Conservation (phyloP, 2,797 vertebrate genomes). For the Notoglanidium macrostoma region DNA sequence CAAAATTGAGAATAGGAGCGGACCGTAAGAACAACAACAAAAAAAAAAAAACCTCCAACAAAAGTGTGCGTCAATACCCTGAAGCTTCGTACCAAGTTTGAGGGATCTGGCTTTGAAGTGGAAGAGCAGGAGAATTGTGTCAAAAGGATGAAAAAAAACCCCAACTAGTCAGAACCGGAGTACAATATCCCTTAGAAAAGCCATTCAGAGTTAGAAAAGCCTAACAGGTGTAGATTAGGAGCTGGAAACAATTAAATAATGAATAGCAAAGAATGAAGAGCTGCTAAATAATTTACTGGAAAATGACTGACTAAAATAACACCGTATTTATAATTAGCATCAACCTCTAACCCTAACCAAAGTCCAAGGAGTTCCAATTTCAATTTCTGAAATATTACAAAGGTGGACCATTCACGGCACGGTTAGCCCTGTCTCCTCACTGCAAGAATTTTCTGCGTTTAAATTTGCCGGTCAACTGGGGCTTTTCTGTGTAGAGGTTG, state of each 20-base stretch:
- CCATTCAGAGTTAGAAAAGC: not conserved
- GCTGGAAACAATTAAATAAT: not conserved
- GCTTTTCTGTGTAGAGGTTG: too few species aligned
- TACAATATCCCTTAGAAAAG: not conserved
- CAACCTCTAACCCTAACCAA: not conserved
- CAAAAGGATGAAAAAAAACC: not conserved
- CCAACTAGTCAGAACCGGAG: not conserved
- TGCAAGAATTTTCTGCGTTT: too few species aligned
- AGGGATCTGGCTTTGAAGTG: slow-evolving; percentile 4
- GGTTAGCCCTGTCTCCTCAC: too few species aligned
- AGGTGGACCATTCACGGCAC: not conserved
- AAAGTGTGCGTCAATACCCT: slow-evolving; percentile 14
- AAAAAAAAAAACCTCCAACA: not conserved
- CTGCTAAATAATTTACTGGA: too few species aligned
- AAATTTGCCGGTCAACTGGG: too few species aligned
- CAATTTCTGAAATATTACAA: not conserved
- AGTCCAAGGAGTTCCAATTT: not conserved
- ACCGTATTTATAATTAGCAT: not conserved
- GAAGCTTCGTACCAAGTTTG: slow-evolving; percentile 17
- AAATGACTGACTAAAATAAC: not conserved
- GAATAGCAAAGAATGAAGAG: not conserved
- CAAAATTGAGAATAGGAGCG: not conserved
- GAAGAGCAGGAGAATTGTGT: slow-evolving; percentile 1
- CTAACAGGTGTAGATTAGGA: not conserved
- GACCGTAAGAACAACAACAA: not conserved